Conservation (phyloP, 2,888 invertebrate genomes). For the Sussaba pulchella region DNA sequence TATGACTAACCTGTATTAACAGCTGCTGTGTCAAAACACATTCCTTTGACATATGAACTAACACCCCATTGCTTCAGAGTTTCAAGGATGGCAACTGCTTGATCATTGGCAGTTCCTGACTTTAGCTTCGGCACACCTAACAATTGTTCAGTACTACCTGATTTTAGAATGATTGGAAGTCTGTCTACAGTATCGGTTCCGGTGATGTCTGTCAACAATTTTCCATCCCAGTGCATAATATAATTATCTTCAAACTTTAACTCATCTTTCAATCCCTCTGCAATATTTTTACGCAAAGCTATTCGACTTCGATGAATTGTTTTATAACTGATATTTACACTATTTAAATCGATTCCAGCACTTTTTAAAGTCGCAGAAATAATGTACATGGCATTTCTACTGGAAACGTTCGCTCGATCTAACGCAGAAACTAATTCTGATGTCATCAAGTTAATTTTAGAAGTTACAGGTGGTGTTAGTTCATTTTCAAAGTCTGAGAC, state of each 20-base stretch:
- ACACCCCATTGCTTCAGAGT: too few species aligned
- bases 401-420: slow-evolving; percentile 46
- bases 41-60: too few species aligned
- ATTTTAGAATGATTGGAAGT: slow-evolving; percentile 39
- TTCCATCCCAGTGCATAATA: slow-evolving; percentile 49
- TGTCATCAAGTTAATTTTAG: slow-evolving; percentile 46
- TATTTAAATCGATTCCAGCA: slow-evolving; percentile 23
- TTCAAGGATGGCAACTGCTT: too few species aligned
- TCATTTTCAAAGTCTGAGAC: too few species aligned
- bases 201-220: slow-evolving; percentile 42
- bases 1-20: too few species aligned
- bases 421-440: slow-evolving; percentile 39
- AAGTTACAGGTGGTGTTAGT: too few species aligned
- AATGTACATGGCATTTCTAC: slow-evolving; percentile 41
- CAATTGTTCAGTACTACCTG: slow-evolving; percentile 19
- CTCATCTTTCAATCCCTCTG: slow-evolving; percentile 20
- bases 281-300: slow-evolving; percentile 41
- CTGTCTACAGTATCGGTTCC: slow-evolving; percentile 37
- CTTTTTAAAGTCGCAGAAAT: slow-evolving; percentile 27
- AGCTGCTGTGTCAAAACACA: too few species aligned
- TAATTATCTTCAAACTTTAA: slow-evolving; percentile 36
- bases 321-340: slow-evolving; percentile 39
- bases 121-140: slow-evolving; percentile 57
- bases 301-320: slow-evolving; percentile 48
- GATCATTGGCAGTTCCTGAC: too few species aligned